Evolutionary conservation across 2,888 invertebrate genomes (phyloP).

Genomic region (Pseudanteris insignis): DNA sequence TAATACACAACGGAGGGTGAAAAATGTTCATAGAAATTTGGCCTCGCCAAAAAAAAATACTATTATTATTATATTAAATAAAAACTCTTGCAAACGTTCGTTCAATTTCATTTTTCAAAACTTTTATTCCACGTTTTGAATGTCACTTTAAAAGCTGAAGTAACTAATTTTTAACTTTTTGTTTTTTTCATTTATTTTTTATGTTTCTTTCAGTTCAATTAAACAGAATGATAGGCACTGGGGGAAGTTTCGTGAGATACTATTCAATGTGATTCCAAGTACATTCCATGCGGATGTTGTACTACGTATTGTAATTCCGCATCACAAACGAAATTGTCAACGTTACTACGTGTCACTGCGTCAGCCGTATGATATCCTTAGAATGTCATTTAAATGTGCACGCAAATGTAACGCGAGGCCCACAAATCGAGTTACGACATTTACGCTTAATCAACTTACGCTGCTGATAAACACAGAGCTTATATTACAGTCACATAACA

Average conservation of each 20-base stretch:
- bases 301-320: constrained; percentile 24
- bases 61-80: too few species aligned
- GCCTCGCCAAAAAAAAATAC: too few species aligned
- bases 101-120: too few species aligned
- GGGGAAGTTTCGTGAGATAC: constrained; percentile 1
- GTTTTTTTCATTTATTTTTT: too few species aligned
- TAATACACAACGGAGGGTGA: too few species aligned
- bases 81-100: too few species aligned
- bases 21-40: too few species aligned
- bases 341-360: constrained; percentile 19
- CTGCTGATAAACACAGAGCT: constrained; percentile 27
- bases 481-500: too few species aligned
- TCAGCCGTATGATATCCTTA: constrained; percentile 37
- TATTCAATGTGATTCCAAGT: constrained; percentile 3
- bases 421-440: constrained; percentile 39
- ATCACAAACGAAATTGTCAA: constrained; percentile 32
- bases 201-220: too few species aligned
- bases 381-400: constrained; percentile 38
- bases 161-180: too few species aligned
- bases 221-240: neutral
- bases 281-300: constrained; percentile 14
- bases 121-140: too few species aligned
- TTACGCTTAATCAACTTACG: constrained; percentile 38
- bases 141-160: too few species aligned
- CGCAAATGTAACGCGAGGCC: constrained; percentile 29